These are phyloP conservation scores for Sipha maydis DNA, from an alignment of 2,888 invertebrate genomes.

Conservation along the genomic window DNA sequence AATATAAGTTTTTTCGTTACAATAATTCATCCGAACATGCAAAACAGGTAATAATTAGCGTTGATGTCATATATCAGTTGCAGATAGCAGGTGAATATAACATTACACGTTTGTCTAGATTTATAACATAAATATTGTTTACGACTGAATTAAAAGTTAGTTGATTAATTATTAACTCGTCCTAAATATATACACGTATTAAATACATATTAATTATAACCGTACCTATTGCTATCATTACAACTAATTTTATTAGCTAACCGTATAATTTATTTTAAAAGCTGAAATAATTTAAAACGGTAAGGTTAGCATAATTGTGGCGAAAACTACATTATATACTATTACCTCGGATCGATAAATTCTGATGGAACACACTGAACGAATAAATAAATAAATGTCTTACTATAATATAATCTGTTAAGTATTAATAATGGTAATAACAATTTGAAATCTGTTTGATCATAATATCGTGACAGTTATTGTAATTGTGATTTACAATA, in stretches of 20 bases:
- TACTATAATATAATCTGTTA: not conserved
- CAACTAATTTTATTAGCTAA: not conserved
- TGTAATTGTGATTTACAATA: not conserved
- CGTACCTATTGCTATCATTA: not conserved
- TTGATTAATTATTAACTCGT: constrained; percentile 36
- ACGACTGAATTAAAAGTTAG: constrained; percentile 26
- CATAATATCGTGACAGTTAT: not conserved
- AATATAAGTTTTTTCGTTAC: not conserved
- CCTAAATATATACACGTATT: not conserved
- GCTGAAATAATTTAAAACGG: not conserved
- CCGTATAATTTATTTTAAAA: not conserved
- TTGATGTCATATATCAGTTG: constrained; percentile 21
- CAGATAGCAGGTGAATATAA: constrained; percentile 34
- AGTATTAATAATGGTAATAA: not conserved
- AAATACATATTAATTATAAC: not conserved
- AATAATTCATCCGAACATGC: constrained; percentile 32
- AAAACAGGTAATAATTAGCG: constrained; percentile 49
- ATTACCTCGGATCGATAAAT: not conserved
- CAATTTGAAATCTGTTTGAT: not conserved
- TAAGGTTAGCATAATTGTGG: not conserved
- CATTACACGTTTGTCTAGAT: constrained; percentile 32
- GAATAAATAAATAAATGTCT: not conserved
- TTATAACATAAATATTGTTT: constrained; percentile 13
- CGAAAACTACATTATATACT: not conserved
- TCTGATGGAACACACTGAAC: not conserved